Percentiles rank a stretch among this genome's conserved stretches.
These are phyloP conservation scores for Pocota personata DNA, from an alignment of 2,888 invertebrate genomes.

Conservation along the genomic window DNA sequence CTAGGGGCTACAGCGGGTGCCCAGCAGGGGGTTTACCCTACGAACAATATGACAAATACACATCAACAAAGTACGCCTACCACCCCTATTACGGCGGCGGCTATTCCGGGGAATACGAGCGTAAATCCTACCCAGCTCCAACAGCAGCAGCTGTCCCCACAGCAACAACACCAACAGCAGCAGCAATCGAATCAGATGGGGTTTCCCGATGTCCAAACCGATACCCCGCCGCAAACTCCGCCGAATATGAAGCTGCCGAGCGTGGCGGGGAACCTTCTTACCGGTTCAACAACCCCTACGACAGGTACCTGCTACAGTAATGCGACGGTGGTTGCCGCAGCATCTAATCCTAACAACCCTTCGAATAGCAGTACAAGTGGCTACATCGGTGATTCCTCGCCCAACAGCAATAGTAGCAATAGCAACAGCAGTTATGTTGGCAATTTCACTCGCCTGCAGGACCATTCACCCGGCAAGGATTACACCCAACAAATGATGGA, in stretches of 20 bases:
- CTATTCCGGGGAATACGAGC: constrained; percentile 75
- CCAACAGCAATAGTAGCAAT: constrained; percentile 69
- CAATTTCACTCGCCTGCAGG: constrained; percentile 77
- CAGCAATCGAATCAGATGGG: constrained; percentile 85
- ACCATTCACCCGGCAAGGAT: constrained; percentile 79
- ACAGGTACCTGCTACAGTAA: constrained; percentile 84
- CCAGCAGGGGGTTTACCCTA: constrained; percentile 77
- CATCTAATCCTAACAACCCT: constrained; percentile 74
- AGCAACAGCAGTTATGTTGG: constrained; percentile 75
- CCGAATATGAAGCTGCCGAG: constrained; percentile 96
- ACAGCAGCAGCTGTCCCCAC: constrained; percentile 76
- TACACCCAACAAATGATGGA: constrained; percentile 77
- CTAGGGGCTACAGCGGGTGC: constrained; percentile 83
- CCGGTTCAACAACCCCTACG: constrained; percentile 85
- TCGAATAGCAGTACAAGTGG: constrained; percentile 75
- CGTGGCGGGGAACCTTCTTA: constrained; percentile 88
- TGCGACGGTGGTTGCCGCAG: constrained; percentile 65
- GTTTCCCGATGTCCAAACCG: constrained; percentile 93
- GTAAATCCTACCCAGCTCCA: constrained; percentile 75
- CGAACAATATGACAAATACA: constrained; percentile 79
- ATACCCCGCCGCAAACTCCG: constrained; percentile 96
- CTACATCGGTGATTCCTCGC: constrained; percentile 74
- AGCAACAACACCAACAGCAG: constrained; percentile 77
- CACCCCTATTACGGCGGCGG: constrained; percentile 79
- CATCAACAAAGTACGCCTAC: constrained; percentile 79